Base-by-base conservation (phyloP, 37 sponge, comb jelly and placozoan species). In the Agelas oroides region DNA sequence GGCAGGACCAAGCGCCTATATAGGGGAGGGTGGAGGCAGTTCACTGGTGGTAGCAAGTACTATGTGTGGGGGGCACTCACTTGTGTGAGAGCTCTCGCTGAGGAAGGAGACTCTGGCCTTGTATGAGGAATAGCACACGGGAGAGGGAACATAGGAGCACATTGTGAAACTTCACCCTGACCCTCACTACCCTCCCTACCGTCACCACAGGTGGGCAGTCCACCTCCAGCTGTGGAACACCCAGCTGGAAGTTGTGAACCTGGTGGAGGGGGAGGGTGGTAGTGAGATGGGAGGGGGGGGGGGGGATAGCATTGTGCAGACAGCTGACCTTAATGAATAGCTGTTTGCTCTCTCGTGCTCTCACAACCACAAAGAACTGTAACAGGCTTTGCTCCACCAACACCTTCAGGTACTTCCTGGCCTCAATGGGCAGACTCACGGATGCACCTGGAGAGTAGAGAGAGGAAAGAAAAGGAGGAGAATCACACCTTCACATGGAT, bases 41-140 rank as follows among this genome's bases (percentile, higher is more conserved):
- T 8, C 3, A 8, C 46, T 46, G 46, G 8, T 8, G 8, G 6
- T 46, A 8, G 46, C 46, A 8, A 12, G 46, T 46, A 8, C 46
- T n/a, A 46, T 46, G 46, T 3, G 6, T 46, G 46, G 6, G 46
- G 8, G 46, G 46, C 31, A 5, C 90, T 79, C 24, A 94, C 94
- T 83, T 94, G 84, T 86, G 70, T 5, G 90, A 41, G 35, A 94
- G 84, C 64, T 94, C 94, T 83, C 68, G 89, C 79, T 82, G 87
- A 38, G 87, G 62, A 27, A 87, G 87, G 17, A 94, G 91, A 0
- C 83, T 75, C 60, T 80, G 74, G 17, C 79, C 94, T 35, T 90
- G 84, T 2, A 94, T 68, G 11, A 79, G 73, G 63, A 94, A 94
- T 14, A 77, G 23, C 19, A 89, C 58, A 2, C 92, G 69, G 12